Conservation (phyloP, 2,113 vertebrate species). For the Chaetura pelagica region DNA sequence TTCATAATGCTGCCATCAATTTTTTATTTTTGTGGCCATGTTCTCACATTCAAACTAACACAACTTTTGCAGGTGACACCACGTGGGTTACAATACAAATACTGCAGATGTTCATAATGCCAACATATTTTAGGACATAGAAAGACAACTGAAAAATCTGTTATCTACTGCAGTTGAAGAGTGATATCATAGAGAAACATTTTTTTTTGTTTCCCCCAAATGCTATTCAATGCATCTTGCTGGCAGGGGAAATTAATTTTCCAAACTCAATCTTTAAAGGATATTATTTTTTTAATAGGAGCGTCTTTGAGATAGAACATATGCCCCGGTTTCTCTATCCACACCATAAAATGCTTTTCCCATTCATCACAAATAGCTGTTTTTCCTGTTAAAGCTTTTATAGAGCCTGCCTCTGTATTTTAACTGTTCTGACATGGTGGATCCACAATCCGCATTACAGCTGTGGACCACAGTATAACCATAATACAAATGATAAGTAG, state of each 20-base stretch:
- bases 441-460: background rate
- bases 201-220: background rate
- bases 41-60: background rate
- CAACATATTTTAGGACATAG: background rate
- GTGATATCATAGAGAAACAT: background rate
- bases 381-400: background rate
- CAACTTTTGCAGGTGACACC: background rate
- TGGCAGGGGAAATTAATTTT: constrained; percentile 58
- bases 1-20: background rate
- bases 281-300: constrained; percentile 65
- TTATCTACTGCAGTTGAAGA: background rate
- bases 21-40: constrained; percentile 4
- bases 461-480: background rate
- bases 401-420: background rate
- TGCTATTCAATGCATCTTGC: background rate
- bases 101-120: background rate
- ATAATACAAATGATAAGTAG: background rate
- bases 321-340: constrained; percentile 35
- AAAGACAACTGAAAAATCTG: background rate
- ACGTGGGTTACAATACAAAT: background rate
- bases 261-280: constrained; percentile 43
- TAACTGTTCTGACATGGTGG: background rate
- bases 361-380: constrained; percentile 41
- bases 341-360: constrained; percentile 48
- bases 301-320: constrained; percentile 57